Base-by-base conservation (phyloP, 2,888 invertebrate species). In the Lobophora halterata region DNA sequence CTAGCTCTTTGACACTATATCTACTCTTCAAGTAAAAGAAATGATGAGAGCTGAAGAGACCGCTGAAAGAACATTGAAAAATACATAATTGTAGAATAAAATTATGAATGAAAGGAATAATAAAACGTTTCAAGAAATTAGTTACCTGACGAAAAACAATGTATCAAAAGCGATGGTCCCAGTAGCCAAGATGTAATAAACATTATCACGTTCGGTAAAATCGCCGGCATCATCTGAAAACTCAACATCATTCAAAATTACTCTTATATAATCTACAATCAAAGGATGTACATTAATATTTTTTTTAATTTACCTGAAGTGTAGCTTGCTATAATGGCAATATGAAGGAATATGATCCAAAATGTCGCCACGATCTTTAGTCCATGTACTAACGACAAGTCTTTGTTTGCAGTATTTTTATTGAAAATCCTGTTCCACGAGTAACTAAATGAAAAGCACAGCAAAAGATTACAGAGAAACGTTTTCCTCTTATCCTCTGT, bases 331-430 rank as follows among this genome's bases (percentile, higher is more conserved):
- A 92, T 82, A 16, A 92, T 89, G 21, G 90, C 83, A 1, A 91
- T 89, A 54, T 92, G 91, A 3, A 90, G 81, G 38, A 90, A 85
- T 46, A 93, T 90, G 4, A 93, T 88, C 90, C 92, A 91, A 25
- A 91, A 77, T 45, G 93, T 90, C 24, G 91, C 90, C 2, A 91
- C 59, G 7, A 92, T 88, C 61, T 90, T 90, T 44, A 93, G 62
- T 0, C 90, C 89, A 54, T 92, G 92, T 24, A 92, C 87, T 5
- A 88, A 66, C 1, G 88, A 75, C 34, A 90, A 52, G 27, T 90
- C 88, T 42, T 88, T 89, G 35, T 78, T 82, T 4, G 89, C 87
- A 49, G 77, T 78, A 14, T 79, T 82, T 4, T 77, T 82, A 37
- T 85, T 85, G 27, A 85, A 83, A 3, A 88, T 71, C 46, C 81